Evolutionary conservation across 1,140 invertebrate genomes (phyloP), one percentile per base, ranked within the genome.

Genomic region (Nymphalis io): DNA sequence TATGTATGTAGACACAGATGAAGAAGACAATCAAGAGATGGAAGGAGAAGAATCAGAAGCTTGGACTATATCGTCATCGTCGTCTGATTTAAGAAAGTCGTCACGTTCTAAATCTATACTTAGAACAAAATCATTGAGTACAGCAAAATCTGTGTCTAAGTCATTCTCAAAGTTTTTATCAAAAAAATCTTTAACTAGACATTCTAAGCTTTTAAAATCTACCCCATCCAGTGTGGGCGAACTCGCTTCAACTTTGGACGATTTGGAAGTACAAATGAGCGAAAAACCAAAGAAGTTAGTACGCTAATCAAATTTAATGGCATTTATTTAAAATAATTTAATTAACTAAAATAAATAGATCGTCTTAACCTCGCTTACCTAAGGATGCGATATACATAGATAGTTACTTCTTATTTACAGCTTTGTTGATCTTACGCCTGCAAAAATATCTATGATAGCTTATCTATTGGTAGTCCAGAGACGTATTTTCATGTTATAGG

Each of bases 231-330:
- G 66, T 2, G 40, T 48, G 23, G 79, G 77, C 8, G 80, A 82
- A 42, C 60, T 63, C 0, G 78, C 83, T 10, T 48, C 74, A 13
- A 69, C 79, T n/a, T 63, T 68, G 6, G 84, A 87, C 64, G 83
- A 87, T 60, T 65, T 87, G 55, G 72, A 75, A 55, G 83, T 87
- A 0, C 78, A 85, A 44, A 58, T 77, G 1, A 72, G 73, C 39
- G 55, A 44, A 15, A 68, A 67, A 46, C 62, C 55, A 11, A 63
- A 60, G 33, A 60, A 33, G 73, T 75, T 64, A 61, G 71, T 55
- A 48, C 10, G 8, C 0, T 6, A 33, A 33, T 6, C 10, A 8
- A 8, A 33, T 33, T 33, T 8, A n/a, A 1, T 33, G 27, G 27
- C 10, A 33, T 33, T 33, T 33, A 33, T 8, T 2, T 33, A 33